phyloP scores from a whole-genome alignment of 2,888 invertebrate species.

The Zele albiditarsus region DNA sequence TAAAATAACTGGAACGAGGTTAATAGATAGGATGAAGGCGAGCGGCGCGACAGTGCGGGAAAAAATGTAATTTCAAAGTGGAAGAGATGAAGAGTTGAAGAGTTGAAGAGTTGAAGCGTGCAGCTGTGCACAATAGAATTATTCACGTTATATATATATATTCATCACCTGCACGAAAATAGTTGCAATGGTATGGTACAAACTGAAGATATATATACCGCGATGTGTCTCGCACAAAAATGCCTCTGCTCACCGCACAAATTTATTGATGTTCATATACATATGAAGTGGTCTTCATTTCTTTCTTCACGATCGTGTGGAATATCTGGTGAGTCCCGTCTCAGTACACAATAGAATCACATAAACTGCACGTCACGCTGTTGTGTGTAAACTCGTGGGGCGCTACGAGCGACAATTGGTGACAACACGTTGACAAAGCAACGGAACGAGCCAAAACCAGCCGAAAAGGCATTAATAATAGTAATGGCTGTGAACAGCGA shows the following conservation, averaged over 20 bases:
- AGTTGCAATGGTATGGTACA: constrained; percentile 24
- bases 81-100: constrained; percentile 43
- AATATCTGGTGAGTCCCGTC: constrained; percentile 43
- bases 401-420: constrained; percentile 66
- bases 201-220: background rate
- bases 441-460: constrained; percentile 57
- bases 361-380: constrained; percentile 67
- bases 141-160: background rate
- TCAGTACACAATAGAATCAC: constrained; percentile 64
- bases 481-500: constrained; percentile 49
- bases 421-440: constrained; percentile 66
- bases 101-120: constrained; percentile 28
- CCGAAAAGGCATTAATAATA: constrained; percentile 47
- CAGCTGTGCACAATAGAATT: constrained; percentile 33
- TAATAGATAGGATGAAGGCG: background rate
- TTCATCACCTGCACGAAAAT: constrained; percentile 36
- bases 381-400: constrained; percentile 70
- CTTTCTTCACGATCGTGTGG: constrained; percentile 30
- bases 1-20: no score
- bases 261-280: constrained; percentile 6
- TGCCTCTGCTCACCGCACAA: constrained; percentile 46
- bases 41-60: background rate
- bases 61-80: constrained; percentile 49
- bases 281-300: background rate
- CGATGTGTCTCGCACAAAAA: constrained; percentile 21